phyloP scores from a whole-genome alignment of 2,113 vertebrate species.

The Greenwoodochromis staneri region DNA sequence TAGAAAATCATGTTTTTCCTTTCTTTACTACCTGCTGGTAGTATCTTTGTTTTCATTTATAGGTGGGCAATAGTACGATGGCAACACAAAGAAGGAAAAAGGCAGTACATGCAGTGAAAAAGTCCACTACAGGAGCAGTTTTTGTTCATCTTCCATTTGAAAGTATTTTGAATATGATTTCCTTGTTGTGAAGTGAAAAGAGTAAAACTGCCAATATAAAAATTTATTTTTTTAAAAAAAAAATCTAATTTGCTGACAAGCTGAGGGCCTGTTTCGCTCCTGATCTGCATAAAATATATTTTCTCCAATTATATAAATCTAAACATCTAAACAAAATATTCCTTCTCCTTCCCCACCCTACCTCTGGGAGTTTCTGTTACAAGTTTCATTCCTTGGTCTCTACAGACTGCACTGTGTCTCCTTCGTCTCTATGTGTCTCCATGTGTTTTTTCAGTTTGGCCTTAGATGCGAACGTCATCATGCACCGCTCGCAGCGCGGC shows the following conservation, averaged over 20 bases:
- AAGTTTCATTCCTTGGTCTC: neutral
- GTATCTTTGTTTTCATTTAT: neutral
- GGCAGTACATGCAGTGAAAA: neutral
- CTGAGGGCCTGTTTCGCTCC: neutral
- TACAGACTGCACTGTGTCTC: neutral
- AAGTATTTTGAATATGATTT: neutral
- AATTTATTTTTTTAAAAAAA: fast-evolving
- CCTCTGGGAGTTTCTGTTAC: neutral
- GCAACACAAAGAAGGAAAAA: neutral
- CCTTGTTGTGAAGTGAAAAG: neutral
- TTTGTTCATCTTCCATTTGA: neutral
- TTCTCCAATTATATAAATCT: neutral
- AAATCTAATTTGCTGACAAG: neutral
- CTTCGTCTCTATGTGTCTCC: conserved; percentile 23
- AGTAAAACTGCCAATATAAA: neutral
- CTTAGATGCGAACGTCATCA: conserved; percentile 42
- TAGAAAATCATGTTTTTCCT: neutral
- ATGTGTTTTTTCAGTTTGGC: conserved; percentile 58
- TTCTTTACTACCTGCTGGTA: neutral
- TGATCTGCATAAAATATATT: neutral
- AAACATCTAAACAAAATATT: neutral
- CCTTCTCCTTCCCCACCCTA: neutral
- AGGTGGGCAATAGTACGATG: neutral
- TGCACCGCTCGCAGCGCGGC: conserved; percentile 39
- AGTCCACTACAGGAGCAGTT: neutral